These are phyloP conservation scores for Drosophila pectinifera DNA, from an alignment of 1,140 invertebrate species.

Conservation along the genomic window DNA sequence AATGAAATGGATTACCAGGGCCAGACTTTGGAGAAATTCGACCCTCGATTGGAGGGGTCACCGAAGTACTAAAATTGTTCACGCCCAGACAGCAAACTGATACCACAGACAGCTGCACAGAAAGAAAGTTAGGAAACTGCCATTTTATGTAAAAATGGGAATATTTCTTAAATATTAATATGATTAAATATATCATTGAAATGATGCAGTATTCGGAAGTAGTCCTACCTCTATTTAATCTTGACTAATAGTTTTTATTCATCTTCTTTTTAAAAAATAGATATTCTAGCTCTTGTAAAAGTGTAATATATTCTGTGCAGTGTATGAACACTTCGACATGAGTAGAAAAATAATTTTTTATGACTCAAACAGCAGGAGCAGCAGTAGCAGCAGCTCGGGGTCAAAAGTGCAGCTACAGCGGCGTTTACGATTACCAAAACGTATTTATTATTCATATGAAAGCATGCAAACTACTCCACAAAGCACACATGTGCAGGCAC, in stretches of 20 bases:
- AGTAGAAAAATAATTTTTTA: conserved; percentile 50
- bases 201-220: not conserved
- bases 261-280: not conserved
- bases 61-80: conserved; percentile 40
- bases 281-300: not conserved
- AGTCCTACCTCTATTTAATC: too few relatives aligned
- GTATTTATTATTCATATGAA: conserved; percentile 62
- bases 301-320: not conserved
- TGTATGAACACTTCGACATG: conserved; percentile 22
- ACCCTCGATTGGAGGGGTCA: conserved; percentile 16
- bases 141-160: too few relatives aligned
- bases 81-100: conserved; percentile 29
- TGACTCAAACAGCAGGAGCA: conserved; percentile 16
- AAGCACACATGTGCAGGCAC: conserved; percentile 18
- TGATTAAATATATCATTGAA: too few relatives aligned
- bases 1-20: conserved; percentile 35
- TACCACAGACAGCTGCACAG: conserved; percentile 17
- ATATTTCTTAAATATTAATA: too few relatives aligned
- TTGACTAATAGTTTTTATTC: not conserved
- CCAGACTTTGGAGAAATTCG: conserved; percentile 7
- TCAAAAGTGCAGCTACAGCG: conserved; percentile 51
- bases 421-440: conserved; percentile 55
- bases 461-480: conserved; percentile 54
- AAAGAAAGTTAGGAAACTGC: not conserved
- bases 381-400: conserved; percentile 24